Evolutionary conservation across 2,113 vertebrate genomes (phyloP), one percentile per base, ranked within the genome.

Genomic region (Orientallactaga bullata): DNA sequence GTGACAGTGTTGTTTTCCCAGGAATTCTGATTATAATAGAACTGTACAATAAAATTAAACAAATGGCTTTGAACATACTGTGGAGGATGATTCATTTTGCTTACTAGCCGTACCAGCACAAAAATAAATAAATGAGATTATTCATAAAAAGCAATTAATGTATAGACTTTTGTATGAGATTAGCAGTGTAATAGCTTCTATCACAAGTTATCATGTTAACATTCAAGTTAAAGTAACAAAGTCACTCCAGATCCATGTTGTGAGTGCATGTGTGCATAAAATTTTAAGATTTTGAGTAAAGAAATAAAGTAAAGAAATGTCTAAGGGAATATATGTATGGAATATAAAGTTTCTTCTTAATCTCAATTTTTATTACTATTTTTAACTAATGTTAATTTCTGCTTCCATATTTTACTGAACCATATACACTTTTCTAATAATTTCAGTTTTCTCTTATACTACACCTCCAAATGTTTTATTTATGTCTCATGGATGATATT

Each of bases 211-310:
- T 74, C 74, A 72, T 66, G 10, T 16, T 85, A 93, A 51, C 51
- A 89, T 86, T 61, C 17, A 87, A 61, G 5, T 24, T 69, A 93
- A 81, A 69, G 68, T 74, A 66, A 90, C 5, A 78, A 83, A 30
- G 58, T 55, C 7, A 63, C 39, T 65, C 37, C 58, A 79, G 55
- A 86, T 77, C 77, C 17, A 73, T 61, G 4, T 55, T 1, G 42
- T 47, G 42, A 10, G 5, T 65, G 10, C 18, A 28, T 47, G 35
- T 69, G 68, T 81, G 4, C 23, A 17, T 58, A 17, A 3, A 81
- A 32, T 63, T 91, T 91, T 74, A 74, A 93, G 16, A 69, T 58
- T 7, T 89, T 2, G 9, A 58, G 26, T 94, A 73, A 83, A 85
- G 8, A 83, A 85, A 71, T 68, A 0, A 65, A 55, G 11, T 21